Evolutionary conservation across 2,797 vertebrate species (phyloP).

Genomic region (Petrocephalus sullivani): DNA sequence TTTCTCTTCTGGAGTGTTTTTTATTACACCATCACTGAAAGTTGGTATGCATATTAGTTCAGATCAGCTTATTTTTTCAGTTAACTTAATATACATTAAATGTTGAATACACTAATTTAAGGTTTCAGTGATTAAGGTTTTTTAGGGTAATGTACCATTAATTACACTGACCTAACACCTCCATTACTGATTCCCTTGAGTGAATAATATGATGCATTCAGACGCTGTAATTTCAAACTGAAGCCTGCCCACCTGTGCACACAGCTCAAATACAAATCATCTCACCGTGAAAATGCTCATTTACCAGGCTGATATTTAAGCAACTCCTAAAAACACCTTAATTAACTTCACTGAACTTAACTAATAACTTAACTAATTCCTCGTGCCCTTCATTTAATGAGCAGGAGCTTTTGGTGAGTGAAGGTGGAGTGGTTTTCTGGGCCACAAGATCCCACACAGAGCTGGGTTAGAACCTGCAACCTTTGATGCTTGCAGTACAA

Average conservation of each 20-base stretch:
- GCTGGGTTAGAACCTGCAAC: not conserved
- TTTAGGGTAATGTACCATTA: not conserved
- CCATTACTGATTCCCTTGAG: not conserved
- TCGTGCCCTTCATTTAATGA: not conserved
- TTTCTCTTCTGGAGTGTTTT: not conserved
- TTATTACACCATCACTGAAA: not conserved
- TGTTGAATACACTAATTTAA: not conserved
- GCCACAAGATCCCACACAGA: not conserved
- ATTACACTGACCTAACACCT: not conserved
- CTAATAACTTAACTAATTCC: not conserved
- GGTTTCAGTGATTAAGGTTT: not conserved
- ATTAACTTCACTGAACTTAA: not conserved
- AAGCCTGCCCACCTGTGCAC: not conserved
- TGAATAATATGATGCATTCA: not conserved
- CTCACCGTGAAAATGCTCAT: not conserved
- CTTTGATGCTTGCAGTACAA: not conserved
- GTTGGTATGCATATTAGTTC: not conserved
- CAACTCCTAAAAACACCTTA: not conserved
- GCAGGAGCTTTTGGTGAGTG: not conserved
- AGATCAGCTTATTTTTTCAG: not conserved
- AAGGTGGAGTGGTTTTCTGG: not conserved
- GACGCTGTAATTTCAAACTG: not conserved
- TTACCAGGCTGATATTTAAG: not conserved
- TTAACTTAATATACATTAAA: not conserved
- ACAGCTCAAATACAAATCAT: not conserved